Evolutionary conservation across 2,113 vertebrate species (phyloP).

Genomic region (Python bivittatus): DNA sequence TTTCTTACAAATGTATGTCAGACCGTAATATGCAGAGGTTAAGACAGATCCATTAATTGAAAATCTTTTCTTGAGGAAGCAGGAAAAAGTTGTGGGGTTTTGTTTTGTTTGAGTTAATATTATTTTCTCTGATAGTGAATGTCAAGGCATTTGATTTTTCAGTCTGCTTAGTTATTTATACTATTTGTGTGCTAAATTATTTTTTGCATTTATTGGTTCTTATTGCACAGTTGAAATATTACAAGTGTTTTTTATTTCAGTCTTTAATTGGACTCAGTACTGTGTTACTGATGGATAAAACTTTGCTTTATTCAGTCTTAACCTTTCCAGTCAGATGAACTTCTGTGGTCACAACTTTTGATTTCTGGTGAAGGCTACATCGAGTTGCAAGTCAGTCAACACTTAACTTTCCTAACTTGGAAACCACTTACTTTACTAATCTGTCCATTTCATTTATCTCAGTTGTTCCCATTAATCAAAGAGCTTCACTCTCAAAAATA

Average conservation of each 20-base stretch:
- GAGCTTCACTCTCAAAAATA: constrained; percentile 4
- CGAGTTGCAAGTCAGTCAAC: not conserved
- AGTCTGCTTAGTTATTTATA: not conserved
- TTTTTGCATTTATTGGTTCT: not conserved
- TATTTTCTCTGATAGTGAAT: not conserved
- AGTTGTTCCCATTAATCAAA: constrained; percentile 18
- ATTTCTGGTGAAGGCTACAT: not conserved
- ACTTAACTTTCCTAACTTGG: not conserved
- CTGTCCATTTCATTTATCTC: constrained; percentile 12
- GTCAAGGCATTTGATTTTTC: not conserved
- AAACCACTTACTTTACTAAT: constrained; percentile 8
- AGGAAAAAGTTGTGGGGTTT: not conserved
- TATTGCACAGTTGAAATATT: not conserved
- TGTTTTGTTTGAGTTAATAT: not conserved
- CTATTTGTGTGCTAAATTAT: not conserved
- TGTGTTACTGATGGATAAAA: not conserved
- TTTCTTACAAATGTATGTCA: not conserved
- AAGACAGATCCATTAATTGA: not conserved
- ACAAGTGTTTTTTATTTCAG: not conserved
- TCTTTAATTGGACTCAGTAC: not conserved
- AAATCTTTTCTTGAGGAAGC: too few species aligned
- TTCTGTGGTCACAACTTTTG: not conserved
- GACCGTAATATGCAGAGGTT: not conserved
- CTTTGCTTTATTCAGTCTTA: not conserved
- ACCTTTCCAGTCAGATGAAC: not conserved